Conservation (phyloP, 2,888 invertebrate genomes). For the Caenorhabditis sp. region DNA sequence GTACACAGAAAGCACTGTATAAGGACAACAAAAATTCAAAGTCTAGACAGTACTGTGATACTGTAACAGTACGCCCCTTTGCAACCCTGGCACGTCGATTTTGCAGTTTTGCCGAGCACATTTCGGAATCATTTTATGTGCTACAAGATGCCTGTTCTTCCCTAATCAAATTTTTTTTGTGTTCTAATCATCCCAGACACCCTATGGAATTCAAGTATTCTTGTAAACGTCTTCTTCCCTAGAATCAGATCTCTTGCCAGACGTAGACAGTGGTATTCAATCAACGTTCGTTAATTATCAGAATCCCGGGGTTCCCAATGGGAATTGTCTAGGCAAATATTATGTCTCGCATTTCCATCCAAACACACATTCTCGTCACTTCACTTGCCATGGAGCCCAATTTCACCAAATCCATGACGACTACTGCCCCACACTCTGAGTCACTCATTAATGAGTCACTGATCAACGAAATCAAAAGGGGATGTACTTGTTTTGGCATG, state of each 20-base stretch:
- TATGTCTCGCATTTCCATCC: too few species aligned
- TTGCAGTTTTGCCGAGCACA: too few species aligned
- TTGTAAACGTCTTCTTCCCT: background rate
- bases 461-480: background rate
- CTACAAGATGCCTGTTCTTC: too few species aligned
- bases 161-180: too few species aligned
- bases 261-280: background rate
- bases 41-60: too few species aligned
- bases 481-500: conserved; percentile 18
- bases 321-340: background rate
- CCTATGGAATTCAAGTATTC: too few species aligned
- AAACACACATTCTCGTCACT: background rate
- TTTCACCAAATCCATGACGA: background rate
- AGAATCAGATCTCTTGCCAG: background rate
- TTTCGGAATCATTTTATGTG: too few species aligned
- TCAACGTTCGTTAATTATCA: too few species aligned
- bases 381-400: background rate
- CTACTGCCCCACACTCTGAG: background rate
- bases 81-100: too few species aligned
- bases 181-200: too few species aligned
- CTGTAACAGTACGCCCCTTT: too few species aligned
- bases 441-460: background rate
- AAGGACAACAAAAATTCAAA: too few species aligned
- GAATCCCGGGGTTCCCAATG: background rate
- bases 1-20: background rate